Percentiles rank a stretch among this genome's conserved stretches.
Evolutionary conservation across 1,140 invertebrate species (phyloP).

Genomic region (Habropoda laboriosa): DNA sequence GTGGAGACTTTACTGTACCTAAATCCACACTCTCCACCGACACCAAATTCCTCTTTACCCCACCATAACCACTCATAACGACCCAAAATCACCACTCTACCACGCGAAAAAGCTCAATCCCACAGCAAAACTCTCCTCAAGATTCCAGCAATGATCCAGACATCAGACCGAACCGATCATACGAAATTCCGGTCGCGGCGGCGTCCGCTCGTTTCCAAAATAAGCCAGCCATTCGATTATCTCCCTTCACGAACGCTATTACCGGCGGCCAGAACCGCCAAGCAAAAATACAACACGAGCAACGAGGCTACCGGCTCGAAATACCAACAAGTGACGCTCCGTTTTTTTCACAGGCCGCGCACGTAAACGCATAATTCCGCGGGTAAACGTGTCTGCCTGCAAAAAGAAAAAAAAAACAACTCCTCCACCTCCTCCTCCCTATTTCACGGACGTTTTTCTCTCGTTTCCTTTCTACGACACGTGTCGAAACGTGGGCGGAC

Average conservation of each 20-base stretch:
- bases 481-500: slow-evolving; percentile 39
- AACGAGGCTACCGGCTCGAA: slow-evolving; percentile 18
- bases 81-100: no score
- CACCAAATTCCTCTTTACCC: no score
- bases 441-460: neutral
- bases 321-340: slow-evolving; percentile 18
- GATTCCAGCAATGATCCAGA: neutral
- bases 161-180: neutral
- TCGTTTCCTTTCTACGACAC: slow-evolving; percentile 11
- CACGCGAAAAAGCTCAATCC: no score
- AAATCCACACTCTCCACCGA: no score
- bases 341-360: neutral
- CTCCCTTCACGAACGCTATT: slow-evolving; percentile 38
- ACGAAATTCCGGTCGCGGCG: slow-evolving; percentile 11
- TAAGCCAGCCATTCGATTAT: slow-evolving; percentile 43
- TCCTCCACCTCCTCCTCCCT: neutral
- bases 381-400: neutral
- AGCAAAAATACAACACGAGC: neutral
- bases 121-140: neutral
- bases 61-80: no score
- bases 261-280: neutral
- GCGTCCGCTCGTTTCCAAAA: slow-evolving; percentile 15
- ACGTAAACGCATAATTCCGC: slow-evolving; percentile 36
- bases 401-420: no score
- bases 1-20: no score